Evolutionary conservation across 1,140 invertebrate species (phyloP), one percentile per base, ranked within the genome.

Genomic region (Drosophila navojoa): DNA sequence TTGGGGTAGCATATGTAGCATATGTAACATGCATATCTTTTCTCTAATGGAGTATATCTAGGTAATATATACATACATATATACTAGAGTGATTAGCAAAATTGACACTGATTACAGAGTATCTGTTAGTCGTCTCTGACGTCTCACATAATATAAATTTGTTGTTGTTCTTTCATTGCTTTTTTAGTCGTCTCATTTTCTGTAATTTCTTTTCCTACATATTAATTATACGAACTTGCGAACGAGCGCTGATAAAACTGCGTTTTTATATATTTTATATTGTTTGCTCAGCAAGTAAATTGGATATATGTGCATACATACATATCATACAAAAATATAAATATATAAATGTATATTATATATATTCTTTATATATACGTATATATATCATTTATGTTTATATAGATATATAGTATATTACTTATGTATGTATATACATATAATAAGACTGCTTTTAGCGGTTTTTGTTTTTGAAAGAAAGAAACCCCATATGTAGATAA

Each of bases 221-320:
- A 44, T 15, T 57, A 16, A 44, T 29, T 29, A 54, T 45, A 58
- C n/a, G 5, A 27, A 13, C 47, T 45, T 42, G 44, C 29, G 45
- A 47, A 27, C 32, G 25, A 32, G n/a, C 52, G 49, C 49, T 61
- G 67, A 69, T 69, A 69, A 69, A 69, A 69, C 10, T 42, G 63
- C 53, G 49, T 54, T 15, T 11, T 32, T 16, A 53, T 29, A 53
- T 38, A 38, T 54, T 53, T 35, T 22, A 55, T 40, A 7, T 6
- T 59, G 57, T 47, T 59, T 45, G 29, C 42, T 45, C 57, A 59
- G 57, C 57, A 32, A 45, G 27, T 47, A 9, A 47, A 59, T 59
- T 47, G 42, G 57, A 59, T 59, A 59, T 59, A 58, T 52, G 1
- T 0, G 44, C n/a, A n/a, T n/a, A n/a, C n/a, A n/a, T n/a, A n/a